Conservation (phyloP, 2,888 invertebrate species). For the Nomada fucata region DNA sequence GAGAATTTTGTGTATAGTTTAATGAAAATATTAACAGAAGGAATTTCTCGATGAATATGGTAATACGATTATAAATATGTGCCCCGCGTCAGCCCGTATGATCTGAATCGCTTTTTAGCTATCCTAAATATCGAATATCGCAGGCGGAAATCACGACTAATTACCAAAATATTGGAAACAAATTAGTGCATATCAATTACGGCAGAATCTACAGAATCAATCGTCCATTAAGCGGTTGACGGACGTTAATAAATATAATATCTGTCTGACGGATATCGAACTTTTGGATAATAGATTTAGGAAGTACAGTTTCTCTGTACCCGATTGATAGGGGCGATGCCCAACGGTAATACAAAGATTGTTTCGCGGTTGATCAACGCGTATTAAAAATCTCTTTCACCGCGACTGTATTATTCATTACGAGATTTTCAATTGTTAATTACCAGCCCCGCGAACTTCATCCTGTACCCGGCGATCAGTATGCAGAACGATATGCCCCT, state of each 20-base stretch:
- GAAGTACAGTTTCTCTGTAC: no score
- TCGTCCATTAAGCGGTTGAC: background rate
- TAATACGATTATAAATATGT: background rate
- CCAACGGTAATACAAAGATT: no score
- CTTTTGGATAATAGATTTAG: background rate
- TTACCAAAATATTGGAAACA: slow-evolving; percentile 47
- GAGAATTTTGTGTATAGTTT: no score
- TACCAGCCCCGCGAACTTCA: background rate
- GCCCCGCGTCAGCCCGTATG: background rate
- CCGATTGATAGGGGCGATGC: no score
- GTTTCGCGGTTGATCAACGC: background rate
- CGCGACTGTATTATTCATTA: background rate
- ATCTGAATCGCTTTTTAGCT: background rate
- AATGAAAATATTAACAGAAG: no score
- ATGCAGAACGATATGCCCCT: background rate
- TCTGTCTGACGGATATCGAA: background rate
- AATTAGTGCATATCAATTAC: slow-evolving; percentile 24
- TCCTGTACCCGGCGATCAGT: background rate
- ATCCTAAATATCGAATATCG: background rate
- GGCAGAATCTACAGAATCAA: background rate
- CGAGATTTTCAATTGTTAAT: slow-evolving; percentile 2
- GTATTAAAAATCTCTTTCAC: no score
- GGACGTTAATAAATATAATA: slow-evolving; percentile 21
- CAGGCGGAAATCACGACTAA: slow-evolving; percentile 19
- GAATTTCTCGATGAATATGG: background rate